Evolutionary conservation across 2,113 vertebrate genomes (phyloP).

Genomic region (Menura novaehollandiae): DNA sequence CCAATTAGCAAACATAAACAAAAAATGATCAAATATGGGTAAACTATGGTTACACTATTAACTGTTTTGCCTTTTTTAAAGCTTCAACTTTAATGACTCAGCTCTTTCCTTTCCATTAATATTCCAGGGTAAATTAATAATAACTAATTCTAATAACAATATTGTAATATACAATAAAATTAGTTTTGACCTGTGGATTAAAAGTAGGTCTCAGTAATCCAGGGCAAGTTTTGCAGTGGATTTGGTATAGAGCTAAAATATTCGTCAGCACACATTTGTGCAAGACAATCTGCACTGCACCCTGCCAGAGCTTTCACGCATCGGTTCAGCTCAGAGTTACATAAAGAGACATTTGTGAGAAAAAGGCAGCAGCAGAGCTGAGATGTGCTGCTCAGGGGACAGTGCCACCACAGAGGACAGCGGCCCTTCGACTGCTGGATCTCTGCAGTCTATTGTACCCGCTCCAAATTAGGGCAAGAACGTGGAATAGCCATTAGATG

Average conservation of each 20-base stretch:
- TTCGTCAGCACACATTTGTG: neutral
- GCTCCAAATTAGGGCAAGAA: neutral
- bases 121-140: neutral
- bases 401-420: neutral
- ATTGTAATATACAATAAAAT: neutral
- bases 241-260: neutral
- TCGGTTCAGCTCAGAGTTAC: neutral
- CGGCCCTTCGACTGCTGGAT: rapidly evolving
- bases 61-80: neutral
- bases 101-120: neutral
- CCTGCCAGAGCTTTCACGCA: neutral
- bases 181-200: neutral
- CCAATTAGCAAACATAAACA: neutral
- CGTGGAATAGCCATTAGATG: neutral
- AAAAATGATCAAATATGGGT: neutral
- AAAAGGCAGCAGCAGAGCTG: neutral
- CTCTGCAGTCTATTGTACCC: neutral
- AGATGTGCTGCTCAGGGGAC: neutral
- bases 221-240: neutral
- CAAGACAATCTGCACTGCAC: neutral
- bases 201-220: neutral
- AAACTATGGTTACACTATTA: neutral
- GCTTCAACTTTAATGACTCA: neutral
- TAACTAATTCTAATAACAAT: neutral
- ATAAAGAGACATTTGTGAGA: neutral